Conservation (phyloP, 2,888 invertebrate species). For the Empis stercorea region DNA sequence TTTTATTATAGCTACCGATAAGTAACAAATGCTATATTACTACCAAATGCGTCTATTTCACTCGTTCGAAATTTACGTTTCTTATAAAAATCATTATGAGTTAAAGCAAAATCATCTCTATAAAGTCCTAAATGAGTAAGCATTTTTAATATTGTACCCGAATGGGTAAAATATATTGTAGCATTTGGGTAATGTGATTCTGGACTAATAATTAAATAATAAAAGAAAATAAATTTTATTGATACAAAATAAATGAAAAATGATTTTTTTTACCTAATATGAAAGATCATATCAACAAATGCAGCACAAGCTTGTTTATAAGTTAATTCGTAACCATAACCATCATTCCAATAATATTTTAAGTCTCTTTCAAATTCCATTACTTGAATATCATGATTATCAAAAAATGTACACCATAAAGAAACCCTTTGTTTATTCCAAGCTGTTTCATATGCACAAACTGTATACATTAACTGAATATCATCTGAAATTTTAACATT, state of each 20-base stretch:
- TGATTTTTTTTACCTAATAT: conserved; percentile 45
- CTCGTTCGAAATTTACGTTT: conserved; percentile 46
- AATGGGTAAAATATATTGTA: conserved; percentile 67
- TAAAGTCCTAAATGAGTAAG: conserved; percentile 60
- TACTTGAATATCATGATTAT: conserved; percentile 43
- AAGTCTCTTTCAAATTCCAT: conserved; percentile 67
- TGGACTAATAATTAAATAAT: conserved; percentile 20
- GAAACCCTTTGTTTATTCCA: conserved; percentile 51
- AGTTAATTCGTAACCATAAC: conserved; percentile 62
- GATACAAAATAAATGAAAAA: neutral
- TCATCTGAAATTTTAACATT: conserved; percentile 39
- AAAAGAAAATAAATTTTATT: neutral
- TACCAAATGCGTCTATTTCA: conserved; percentile 63
- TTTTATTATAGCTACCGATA: conserved; percentile 45
- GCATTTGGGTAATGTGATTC: conserved; percentile 34
- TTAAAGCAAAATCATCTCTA: conserved; percentile 47
- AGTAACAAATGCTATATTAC: conserved; percentile 64
- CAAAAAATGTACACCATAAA: conserved; percentile 69
- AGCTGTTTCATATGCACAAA: conserved; percentile 74
- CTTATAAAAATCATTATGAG: conserved; percentile 39
- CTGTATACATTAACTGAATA: conserved; percentile 51
- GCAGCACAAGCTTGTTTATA: conserved; percentile 64
- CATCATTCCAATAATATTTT: conserved; percentile 70
- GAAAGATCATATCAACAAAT: conserved; percentile 54
- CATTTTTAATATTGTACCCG: conserved; percentile 66